phyloP scores from a whole-genome alignment of 2,797 vertebrate species.

The Rhinatrema bivittatum region DNA sequence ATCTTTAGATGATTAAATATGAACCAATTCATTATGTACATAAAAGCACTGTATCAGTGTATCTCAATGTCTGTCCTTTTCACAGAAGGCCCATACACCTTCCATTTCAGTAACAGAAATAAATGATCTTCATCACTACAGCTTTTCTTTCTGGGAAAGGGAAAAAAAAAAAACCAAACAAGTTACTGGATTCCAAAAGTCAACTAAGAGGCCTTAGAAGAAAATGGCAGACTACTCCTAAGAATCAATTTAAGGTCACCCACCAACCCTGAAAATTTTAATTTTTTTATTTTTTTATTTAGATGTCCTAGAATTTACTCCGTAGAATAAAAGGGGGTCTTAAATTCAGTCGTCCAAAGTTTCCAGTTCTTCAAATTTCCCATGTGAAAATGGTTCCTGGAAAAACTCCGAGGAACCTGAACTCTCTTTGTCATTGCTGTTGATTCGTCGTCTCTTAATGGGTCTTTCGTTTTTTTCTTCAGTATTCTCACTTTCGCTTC shows the following conservation, averaged over 20 bases:
- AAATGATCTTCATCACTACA: slow-evolving; percentile 15
- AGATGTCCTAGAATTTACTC: slow-evolving; percentile 49
- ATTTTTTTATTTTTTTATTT: too few relatives aligned
- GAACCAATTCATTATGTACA: slow-evolving; percentile 2
- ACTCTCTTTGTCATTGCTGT: slow-evolving; percentile 69
- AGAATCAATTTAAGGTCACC: slow-evolving; percentile 54
- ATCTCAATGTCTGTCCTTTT: too few relatives aligned
- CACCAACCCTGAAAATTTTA: slow-evolving; percentile 67
- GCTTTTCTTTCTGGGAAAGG: slow-evolving; percentile 24
- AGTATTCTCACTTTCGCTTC: slow-evolving; percentile 55
- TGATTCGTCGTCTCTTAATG: slow-evolving; percentile 75
- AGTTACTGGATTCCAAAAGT: slow-evolving; percentile 21
- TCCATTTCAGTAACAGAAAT: slow-evolving; percentile 8
- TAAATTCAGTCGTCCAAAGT: slow-evolving; percentile 49
- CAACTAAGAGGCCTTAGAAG: slow-evolving; percentile 21
- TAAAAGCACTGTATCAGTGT: too few relatives aligned
- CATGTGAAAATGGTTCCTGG: slow-evolving; percentile 49
- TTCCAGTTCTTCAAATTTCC: slow-evolving; percentile 55
- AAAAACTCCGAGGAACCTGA: slow-evolving; percentile 57
- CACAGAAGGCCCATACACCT: slow-evolving; percentile 5
- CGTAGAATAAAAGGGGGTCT: slow-evolving; percentile 40
- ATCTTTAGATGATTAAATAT: background rate
- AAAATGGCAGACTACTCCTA: slow-evolving; percentile 26
- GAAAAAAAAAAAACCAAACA: slow-evolving; percentile 21
- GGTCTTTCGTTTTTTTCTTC: slow-evolving; percentile 63